phyloP scores from a whole-genome alignment of 1,140 invertebrate species.

The Cataglyphis hispanica region DNA sequence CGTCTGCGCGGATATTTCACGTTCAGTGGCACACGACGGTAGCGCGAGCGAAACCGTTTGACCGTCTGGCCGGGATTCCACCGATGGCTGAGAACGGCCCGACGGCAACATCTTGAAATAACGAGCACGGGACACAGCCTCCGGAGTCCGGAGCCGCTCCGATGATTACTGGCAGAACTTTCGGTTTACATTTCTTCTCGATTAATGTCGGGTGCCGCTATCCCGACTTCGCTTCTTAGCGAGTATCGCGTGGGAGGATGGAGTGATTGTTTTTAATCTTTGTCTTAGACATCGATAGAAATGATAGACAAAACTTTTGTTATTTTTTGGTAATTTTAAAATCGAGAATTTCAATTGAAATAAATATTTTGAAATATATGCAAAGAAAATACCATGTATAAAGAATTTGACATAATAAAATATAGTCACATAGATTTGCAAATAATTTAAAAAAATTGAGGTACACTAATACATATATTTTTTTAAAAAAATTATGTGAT shows the following conservation, averaged over 20 bases:
- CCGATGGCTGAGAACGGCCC: constrained; percentile 13
- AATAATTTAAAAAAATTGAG: neutral
- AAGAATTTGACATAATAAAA: too few relatives aligned
- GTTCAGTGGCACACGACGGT: constrained; percentile 56
- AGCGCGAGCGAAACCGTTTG: constrained; percentile 68
- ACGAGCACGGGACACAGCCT: constrained; percentile 54
- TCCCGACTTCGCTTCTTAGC: neutral
- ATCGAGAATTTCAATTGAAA: too few relatives aligned
- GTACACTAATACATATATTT: neutral
- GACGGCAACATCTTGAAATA: constrained; percentile 55
- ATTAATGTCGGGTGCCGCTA: constrained; percentile 22
- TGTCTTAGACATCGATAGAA: neutral
- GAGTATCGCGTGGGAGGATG: neutral
- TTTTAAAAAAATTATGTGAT: neutral
- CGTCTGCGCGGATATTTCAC: constrained; percentile 75
- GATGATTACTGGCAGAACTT: constrained; percentile 51
- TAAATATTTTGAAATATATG: too few relatives aligned
- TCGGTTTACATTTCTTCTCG: constrained; percentile 38
- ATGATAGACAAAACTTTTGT: neutral
- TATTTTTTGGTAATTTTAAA: neutral
- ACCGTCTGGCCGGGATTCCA: constrained; percentile 69
- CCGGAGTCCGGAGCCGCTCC: neutral
- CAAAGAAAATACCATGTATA: too few relatives aligned
- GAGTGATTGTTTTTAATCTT: neutral
- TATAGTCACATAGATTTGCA: too few relatives aligned